Evolutionary conservation across 1,140 invertebrate species (phyloP).

Genomic region (Brachionus sp.): DNA sequence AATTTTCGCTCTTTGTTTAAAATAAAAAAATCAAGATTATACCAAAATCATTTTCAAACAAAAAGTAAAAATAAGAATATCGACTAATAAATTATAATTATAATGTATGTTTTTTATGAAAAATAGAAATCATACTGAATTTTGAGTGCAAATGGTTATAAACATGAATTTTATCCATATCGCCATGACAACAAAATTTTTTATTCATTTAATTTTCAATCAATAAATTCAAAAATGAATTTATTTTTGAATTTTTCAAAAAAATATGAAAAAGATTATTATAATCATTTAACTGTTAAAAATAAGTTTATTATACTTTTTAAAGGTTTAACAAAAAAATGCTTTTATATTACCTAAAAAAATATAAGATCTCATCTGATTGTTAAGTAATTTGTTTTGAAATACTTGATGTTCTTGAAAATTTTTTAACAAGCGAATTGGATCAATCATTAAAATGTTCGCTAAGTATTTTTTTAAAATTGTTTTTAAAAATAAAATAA

Average conservation of each 20-base stretch:
- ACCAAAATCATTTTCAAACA: not conserved
- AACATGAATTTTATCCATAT: not conserved
- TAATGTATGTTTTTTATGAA: not conserved
- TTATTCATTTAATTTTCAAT: not conserved
- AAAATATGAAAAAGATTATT: no score
- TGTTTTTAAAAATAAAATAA: no score
- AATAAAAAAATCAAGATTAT: not conserved
- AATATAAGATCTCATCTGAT: no score
- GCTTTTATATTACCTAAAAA: no score
- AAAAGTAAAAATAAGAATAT: not conserved
- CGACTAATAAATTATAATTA: not conserved
- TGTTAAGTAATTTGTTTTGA: no score
- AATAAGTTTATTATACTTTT: not conserved
- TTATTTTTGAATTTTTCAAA: not conserved
- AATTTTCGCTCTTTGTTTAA: not conserved
- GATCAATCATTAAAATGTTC: no score
- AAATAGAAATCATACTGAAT: not conserved
- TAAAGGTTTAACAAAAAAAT: no score
- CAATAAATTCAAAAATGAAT: not conserved
- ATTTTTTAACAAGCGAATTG: no score
- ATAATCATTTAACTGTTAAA: no score
- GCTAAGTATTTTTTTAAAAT: no score
- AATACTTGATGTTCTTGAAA: no score
- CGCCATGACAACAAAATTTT: not conserved
- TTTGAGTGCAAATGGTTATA: not conserved